Conservation (phyloP, 2,797 vertebrate genomes). For the Sebastes kiyomatsui region DNA sequence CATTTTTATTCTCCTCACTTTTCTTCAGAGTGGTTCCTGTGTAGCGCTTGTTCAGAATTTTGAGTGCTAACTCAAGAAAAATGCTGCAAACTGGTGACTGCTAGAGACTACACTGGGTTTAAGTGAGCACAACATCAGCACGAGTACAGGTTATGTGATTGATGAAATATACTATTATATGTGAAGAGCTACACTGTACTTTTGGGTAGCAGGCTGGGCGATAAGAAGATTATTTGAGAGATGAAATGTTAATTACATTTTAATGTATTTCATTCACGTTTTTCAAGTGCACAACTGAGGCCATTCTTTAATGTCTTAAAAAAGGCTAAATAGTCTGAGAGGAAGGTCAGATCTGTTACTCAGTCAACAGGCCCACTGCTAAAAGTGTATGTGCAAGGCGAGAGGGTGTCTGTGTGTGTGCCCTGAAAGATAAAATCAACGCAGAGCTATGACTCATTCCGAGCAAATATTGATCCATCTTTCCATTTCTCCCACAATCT, state of each 20-base stretch:
- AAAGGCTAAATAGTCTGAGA: background rate
- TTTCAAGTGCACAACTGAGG: background rate
- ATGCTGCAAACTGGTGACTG: background rate
- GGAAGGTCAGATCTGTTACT: slow-evolving; percentile 5
- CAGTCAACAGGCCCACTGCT: slow-evolving; percentile 2
- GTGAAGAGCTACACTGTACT: background rate
- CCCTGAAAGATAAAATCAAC: slow-evolving; percentile 50
- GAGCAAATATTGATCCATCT: slow-evolving; percentile 66
- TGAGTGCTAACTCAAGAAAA: background rate
- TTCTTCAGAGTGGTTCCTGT: background rate
- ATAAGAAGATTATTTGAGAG: background rate
- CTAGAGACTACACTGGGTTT: background rate
- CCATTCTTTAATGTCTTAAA: background rate
- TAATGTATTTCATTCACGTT: background rate
- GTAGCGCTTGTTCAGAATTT: background rate
- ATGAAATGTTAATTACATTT: background rate
- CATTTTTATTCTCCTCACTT: slow-evolving; percentile 1
- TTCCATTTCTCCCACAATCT: slow-evolving; percentile 52
- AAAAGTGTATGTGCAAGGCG: slow-evolving; percentile 21
- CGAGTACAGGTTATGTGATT: background rate
- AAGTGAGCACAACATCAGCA: background rate
- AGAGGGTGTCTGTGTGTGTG: slow-evolving; percentile 3
- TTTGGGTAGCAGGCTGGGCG: too few species aligned
- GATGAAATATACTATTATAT: background rate
- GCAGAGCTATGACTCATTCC: slow-evolving; percentile 52